Conservation (phyloP, 2,113 vertebrate genomes). For the Hyperopisus bebe region DNA sequence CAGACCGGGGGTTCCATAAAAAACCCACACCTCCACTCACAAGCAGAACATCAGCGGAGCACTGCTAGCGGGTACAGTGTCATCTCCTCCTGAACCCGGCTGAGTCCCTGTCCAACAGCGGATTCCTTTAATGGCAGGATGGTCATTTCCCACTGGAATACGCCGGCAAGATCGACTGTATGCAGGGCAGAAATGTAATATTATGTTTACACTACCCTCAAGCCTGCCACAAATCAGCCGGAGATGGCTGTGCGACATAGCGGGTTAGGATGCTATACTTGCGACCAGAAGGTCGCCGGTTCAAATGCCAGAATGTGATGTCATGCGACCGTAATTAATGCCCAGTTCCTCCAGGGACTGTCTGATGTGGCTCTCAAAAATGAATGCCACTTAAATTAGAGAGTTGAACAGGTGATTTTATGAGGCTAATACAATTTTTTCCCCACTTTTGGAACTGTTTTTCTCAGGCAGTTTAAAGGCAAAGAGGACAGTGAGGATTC, state of each 20-base stretch:
- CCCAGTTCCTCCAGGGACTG: background rate
- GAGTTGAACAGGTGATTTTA: background rate
- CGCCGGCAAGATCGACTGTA: background rate
- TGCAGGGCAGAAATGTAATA: background rate
- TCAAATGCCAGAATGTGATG: background rate
- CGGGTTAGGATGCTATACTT: background rate
- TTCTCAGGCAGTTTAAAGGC: background rate
- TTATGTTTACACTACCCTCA: background rate
- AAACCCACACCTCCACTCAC: background rate
- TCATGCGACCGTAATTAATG: background rate
- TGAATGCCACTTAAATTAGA: too few relatives aligned
- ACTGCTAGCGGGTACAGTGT: background rate
- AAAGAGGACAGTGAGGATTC: background rate
- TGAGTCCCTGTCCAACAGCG: background rate
- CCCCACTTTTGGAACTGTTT: background rate
- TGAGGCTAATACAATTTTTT: background rate
- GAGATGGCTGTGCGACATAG: background rate
- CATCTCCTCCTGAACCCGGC: background rate
- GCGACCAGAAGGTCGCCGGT: background rate
- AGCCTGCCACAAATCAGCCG: background rate
- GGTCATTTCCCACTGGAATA: background rate
- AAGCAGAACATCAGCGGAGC: background rate
- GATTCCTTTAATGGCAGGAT: background rate
- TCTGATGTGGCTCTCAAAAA: background rate
- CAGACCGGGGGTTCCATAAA: background rate